Percentiles rank a stretch among this genome's conserved stretches.
Evolutionary conservation across 2,797 vertebrate genomes (phyloP).

Genomic region (Coreius guichenoti): DNA sequence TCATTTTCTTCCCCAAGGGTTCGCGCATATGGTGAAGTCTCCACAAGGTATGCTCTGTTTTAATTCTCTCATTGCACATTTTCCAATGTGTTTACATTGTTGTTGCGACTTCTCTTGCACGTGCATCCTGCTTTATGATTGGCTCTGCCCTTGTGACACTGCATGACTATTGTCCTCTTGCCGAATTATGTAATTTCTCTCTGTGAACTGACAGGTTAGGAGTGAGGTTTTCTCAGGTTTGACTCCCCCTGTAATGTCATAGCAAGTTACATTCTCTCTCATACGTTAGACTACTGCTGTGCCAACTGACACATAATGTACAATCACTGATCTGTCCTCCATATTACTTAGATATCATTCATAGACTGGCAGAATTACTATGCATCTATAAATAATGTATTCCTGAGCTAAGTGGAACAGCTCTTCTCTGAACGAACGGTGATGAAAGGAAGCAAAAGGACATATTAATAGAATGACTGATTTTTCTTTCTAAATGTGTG

Average conservation of each 20-base stretch:
- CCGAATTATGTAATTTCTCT: slow-evolving; percentile 3
- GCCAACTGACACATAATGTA: slow-evolving; percentile 12
- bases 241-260: background rate
- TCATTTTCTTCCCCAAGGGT: slow-evolving; percentile 81
- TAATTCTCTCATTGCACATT: slow-evolving; percentile 24
- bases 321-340: background rate
- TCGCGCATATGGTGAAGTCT: slow-evolving; percentile 95
- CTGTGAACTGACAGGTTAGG: slow-evolving; percentile 13
- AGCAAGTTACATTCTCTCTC: slow-evolving; percentile 32
- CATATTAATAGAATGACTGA: background rate
- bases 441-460: background rate
- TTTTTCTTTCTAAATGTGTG: background rate
- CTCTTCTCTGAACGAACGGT: background rate
- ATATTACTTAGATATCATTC: slow-evolving; percentile 40
- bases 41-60: slow-evolving; percentile 91
- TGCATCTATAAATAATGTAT: slow-evolving; percentile 36
- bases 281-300: background rate
- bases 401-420: background rate
- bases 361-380: slow-evolving; percentile 6
- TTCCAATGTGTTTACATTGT: slow-evolving; percentile 32
- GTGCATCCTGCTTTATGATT: slow-evolving; percentile 3
- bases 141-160: background rate
- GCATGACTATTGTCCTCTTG: slow-evolving; percentile 19
- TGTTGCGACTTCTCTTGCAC: background rate
- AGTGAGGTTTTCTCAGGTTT: background rate